phyloP scores from a whole-genome alignment of 2,888 invertebrate species.

The Blera fallax region DNA sequence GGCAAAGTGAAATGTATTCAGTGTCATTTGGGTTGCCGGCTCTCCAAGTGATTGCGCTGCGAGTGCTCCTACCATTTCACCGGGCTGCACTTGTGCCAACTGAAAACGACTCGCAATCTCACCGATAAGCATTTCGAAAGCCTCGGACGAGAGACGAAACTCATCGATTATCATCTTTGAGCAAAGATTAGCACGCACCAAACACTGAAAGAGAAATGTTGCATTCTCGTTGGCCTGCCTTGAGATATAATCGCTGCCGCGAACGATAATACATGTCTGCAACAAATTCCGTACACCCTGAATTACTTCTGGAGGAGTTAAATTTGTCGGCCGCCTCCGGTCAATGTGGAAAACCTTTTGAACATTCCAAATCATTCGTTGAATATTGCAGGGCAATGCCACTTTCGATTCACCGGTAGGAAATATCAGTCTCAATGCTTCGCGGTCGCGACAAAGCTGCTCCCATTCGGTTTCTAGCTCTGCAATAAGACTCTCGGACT shows the following conservation, averaged over 20 bases:
- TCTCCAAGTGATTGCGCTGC: slow-evolving; percentile 82
- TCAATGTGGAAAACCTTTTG: slow-evolving; percentile 99
- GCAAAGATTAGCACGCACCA: slow-evolving; percentile 94
- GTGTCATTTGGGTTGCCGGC: slow-evolving; percentile 75
- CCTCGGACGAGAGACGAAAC: slow-evolving; percentile 93
- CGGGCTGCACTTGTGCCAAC: slow-evolving; percentile 94
- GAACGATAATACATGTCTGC: slow-evolving; percentile 93
- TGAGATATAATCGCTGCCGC: slow-evolving; percentile 95
- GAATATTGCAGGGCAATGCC: slow-evolving; percentile 96
- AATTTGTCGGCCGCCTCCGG: slow-evolving; percentile 92
- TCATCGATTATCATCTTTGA: slow-evolving; percentile 97
- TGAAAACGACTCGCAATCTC: slow-evolving; percentile 98
- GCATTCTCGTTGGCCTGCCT: slow-evolving; percentile 98
- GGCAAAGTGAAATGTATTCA: slow-evolving; percentile 75
- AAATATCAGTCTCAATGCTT: slow-evolving; percentile 93
- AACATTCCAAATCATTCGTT: slow-evolving; percentile 99
- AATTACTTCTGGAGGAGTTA: slow-evolving; percentile 92
- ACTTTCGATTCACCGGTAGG: slow-evolving; percentile 97
- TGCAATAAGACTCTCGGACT: slow-evolving; percentile 90
- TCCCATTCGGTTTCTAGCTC: slow-evolving; percentile 97
- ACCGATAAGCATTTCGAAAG: slow-evolving; percentile 98
- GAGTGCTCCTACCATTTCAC: slow-evolving; percentile 99
- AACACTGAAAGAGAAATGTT: slow-evolving; percentile 95
- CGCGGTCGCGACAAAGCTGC: slow-evolving; percentile 92
- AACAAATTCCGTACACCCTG: slow-evolving; percentile 91